Conservation (phyloP, 2,113 vertebrate species). For the Nesogale talazaci region DNA sequence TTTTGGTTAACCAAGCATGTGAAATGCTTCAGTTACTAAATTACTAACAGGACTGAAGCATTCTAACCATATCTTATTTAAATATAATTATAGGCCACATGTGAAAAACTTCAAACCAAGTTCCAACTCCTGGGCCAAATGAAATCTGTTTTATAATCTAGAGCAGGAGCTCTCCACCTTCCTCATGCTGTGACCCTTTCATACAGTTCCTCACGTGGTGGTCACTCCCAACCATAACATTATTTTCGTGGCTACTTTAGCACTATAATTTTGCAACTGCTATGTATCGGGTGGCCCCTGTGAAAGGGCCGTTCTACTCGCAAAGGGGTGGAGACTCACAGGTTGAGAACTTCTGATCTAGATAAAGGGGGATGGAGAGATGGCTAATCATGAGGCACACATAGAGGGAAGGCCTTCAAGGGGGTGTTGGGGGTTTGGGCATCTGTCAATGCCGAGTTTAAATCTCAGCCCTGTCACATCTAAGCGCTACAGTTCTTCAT, state of each 20-base stretch:
- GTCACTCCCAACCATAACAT: too few relatives aligned
- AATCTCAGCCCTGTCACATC: constrained; percentile 12
- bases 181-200: too few relatives aligned
- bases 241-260: too few relatives aligned
- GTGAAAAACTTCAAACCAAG: constrained; percentile 17
- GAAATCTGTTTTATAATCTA: constrained; percentile 19
- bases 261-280: too few relatives aligned
- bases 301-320: too few relatives aligned
- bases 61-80: constrained; percentile 46
- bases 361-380: not conserved
- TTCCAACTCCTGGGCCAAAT: not conserved
- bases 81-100: constrained; percentile 34
- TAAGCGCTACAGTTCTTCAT: not conserved
- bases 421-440: not conserved
- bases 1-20: constrained; percentile 65
- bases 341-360: not conserved
- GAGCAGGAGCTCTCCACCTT: too few relatives aligned
- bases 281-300: too few relatives aligned
- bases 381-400: not conserved
- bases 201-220: too few relatives aligned
- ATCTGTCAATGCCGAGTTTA: not conserved
- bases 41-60: constrained; percentile 47
- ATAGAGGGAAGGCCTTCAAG: not conserved
- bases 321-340: too few relatives aligned
- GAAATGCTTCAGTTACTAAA: constrained; percentile 60